A percentile compares a stretch with the other conserved stretches of the same genome.
phyloP scores from a whole-genome alignment of 2,113 vertebrate genomes.

The Nicator chloris region DNA sequence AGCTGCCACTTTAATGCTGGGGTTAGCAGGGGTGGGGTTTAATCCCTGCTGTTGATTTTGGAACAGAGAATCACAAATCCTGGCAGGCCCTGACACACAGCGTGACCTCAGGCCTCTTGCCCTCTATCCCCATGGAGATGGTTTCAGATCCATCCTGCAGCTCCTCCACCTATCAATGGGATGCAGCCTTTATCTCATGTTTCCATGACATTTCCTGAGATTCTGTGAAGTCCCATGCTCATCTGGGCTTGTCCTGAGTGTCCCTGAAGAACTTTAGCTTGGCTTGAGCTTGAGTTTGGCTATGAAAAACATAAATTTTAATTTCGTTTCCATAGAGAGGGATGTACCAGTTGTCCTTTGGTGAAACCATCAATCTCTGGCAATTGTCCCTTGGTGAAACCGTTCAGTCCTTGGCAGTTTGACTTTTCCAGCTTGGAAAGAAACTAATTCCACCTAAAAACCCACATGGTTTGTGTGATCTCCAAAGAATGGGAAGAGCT shows the following conservation, averaged over 20 bases:
- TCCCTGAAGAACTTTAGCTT: background rate
- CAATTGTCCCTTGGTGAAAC: background rate
- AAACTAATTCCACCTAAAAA: background rate
- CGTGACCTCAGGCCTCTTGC: accelerated
- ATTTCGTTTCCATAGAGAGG: background rate
- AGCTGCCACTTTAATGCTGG: background rate
- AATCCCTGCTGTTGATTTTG: background rate
- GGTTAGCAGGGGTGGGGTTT: background rate
- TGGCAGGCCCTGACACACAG: background rate
- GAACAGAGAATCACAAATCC: background rate
- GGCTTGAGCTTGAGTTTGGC: background rate
- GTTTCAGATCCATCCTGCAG: background rate
- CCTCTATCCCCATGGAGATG: background rate
- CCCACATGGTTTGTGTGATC: background rate
- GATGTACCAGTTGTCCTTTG: background rate
- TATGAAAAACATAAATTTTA: background rate
- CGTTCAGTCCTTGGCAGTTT: background rate
- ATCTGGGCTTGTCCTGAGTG: background rate
- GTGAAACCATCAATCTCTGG: background rate
- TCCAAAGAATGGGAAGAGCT: background rate
- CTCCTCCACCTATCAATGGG: background rate
- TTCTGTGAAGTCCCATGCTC: too few relatives aligned
- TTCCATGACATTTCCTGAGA: background rate
- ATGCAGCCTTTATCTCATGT: background rate
- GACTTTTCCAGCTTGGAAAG: background rate